phyloP scores from a whole-genome alignment of 2,888 invertebrate genomes.

The Matsumyia berberina region DNA sequence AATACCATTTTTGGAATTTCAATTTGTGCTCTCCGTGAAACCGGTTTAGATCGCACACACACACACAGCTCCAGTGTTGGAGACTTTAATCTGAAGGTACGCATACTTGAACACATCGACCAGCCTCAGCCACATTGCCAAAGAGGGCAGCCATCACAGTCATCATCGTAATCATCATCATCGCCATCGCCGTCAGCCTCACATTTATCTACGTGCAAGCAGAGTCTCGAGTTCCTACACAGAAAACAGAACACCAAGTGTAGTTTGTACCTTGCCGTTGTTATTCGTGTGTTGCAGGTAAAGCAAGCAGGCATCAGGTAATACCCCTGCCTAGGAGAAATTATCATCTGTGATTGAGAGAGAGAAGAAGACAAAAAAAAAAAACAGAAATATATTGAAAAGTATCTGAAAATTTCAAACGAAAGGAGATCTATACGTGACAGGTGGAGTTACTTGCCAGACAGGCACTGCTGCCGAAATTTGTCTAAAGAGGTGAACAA shows the following conservation, averaged over 20 bases:
- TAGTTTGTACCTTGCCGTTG: conserved; percentile 51
- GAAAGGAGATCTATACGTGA: conserved; percentile 10
- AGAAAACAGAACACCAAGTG: conserved; percentile 55
- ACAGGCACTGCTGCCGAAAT: background rate
- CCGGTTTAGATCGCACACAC: conserved; percentile 51
- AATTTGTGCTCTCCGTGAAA: conserved; percentile 62
- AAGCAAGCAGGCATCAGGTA: conserved; percentile 44
- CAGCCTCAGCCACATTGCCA: conserved; percentile 62
- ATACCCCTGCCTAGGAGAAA: conserved; percentile 59
- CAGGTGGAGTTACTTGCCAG: conserved; percentile 1
- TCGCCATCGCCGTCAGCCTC: conserved; percentile 41
- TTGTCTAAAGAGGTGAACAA: background rate
- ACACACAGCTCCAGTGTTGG: conserved; percentile 51
- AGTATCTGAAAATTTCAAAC: conserved; percentile 18
- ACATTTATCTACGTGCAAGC: conserved; percentile 34
- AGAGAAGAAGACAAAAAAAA: background rate
- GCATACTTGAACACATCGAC: conserved; percentile 28
- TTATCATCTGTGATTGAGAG: conserved; percentile 53
- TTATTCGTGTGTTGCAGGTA: conserved; percentile 56
- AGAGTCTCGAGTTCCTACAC: conserved; percentile 44
- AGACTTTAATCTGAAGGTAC: conserved; percentile 47
- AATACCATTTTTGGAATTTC: conserved; percentile 74
- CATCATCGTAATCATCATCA: conserved; percentile 36
- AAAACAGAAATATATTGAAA: background rate
- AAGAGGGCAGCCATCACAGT: conserved; percentile 68